Evolutionary conservation across 2,113 vertebrate species (phyloP), one percentile per base, ranked within the genome.

Genomic region (Mesembrinibis cayennensis): DNA sequence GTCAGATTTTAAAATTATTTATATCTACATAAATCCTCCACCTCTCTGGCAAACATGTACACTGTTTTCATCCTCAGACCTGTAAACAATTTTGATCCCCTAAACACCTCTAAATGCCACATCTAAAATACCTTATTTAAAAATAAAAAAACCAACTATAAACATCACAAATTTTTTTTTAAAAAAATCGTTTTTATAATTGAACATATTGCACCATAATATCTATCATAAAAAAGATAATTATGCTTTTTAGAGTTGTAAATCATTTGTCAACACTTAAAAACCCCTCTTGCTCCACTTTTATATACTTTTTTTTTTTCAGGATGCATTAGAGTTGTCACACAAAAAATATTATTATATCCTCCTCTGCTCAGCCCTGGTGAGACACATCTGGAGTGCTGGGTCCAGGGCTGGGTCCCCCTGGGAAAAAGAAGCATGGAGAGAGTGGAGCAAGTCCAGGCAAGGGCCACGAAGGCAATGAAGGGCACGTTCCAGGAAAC

Each of bases 381-480:
- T 14, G 29, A 26, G 13, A 27, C 53, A 11, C 45, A 7, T 2
- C 18, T 5, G 36, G n/a, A 34, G 27, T 2, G 26, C n/a, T 34
- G 22, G 34, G 7, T 3, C 29, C 47, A 17, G 74, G 49, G 50
- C 36, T 58, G 81, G 11, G 6, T 12, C 2, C 14, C 10, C 30
- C 32, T 10, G 22, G 50, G 17, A 16, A 38, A 26, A 6, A 29
- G 36, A n/a, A 32, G 40, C 34, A 22, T 0, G 4, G 20, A 40
- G 19, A n/a, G n/a, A 23, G 15, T 2, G 17, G 21, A 61, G 40
- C 0, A 3, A 62, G 55, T 11, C 26, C 47, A 6, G n/a, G 10
- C 6, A 26, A 49, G 49, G n/a, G 26, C 40, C 11, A 3, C 1
- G 17, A 25, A 15, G 76, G 26, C 0, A 4, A 15, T 2, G 30